Conservation (phyloP, 2,797 vertebrate species). For the Gastrophryne carolinensis region DNA sequence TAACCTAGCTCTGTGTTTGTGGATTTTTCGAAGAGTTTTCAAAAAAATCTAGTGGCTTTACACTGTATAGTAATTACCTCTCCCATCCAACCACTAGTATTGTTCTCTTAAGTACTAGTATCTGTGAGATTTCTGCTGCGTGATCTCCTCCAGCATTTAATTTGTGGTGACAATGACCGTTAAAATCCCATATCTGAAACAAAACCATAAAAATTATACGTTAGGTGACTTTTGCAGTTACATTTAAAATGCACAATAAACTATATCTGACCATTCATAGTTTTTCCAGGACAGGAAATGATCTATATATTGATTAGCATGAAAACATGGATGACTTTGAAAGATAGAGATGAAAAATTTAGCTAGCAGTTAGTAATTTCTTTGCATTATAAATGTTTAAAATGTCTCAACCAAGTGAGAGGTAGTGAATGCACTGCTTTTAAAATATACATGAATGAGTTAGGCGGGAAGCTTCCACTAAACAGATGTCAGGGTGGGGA, state of each 20-base stretch:
- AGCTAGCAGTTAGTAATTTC: too few species aligned
- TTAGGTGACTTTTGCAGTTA: neutral
- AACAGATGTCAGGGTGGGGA: too few species aligned
- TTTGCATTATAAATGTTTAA: too few species aligned
- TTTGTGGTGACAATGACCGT: conserved; percentile 71
- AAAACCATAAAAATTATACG: conserved; percentile 38
- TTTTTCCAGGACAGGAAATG: neutral
- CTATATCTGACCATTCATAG: neutral
- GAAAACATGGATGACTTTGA: neutral
- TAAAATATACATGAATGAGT: too few species aligned
- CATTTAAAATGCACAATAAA: neutral
- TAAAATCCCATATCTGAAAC: conserved; percentile 78
- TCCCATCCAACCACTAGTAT: conserved; percentile 68
- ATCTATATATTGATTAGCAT: neutral
- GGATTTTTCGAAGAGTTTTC: too few species aligned
- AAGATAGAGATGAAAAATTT: neutral
- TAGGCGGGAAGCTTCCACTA: too few species aligned
- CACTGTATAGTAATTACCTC: conserved; percentile 58
- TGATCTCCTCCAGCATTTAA: conserved; percentile 66
- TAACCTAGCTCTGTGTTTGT: too few species aligned
- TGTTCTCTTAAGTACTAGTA: conserved; percentile 69
- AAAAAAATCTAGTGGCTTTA: neutral
- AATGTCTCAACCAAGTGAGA: too few species aligned
- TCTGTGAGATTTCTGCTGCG: conserved; percentile 67
- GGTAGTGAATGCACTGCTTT: too few species aligned